phyloP scores from a whole-genome alignment of 2,888 invertebrate genomes.

The Caenorhabditis becei region DNA sequence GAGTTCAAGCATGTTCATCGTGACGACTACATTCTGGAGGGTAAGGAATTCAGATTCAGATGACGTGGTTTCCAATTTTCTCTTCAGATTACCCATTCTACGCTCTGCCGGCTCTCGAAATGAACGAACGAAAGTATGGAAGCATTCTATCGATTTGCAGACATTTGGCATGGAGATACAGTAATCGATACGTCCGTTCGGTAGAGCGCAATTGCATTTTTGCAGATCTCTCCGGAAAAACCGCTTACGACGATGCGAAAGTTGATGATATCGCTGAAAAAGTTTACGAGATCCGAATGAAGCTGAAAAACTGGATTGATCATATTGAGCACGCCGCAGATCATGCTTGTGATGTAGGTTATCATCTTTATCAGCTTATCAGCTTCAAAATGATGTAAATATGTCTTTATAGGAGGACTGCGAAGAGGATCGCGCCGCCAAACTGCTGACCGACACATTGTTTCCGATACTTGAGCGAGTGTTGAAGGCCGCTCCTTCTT shows the following conservation, averaged over 20 bases:
- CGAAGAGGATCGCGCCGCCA: constrained; percentile 25
- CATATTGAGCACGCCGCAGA: constrained; percentile 68
- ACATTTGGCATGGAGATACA: constrained; percentile 74
- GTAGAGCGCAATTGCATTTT: background rate
- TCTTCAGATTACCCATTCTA: constrained; percentile 70
- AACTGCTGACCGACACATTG: constrained; percentile 41
- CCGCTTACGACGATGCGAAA: constrained; percentile 68
- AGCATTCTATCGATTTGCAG: constrained; percentile 71
- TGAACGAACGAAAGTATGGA: constrained; percentile 68
- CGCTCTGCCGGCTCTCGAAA: constrained; percentile 70
- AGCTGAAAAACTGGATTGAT: constrained; percentile 69
- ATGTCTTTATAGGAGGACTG: constrained; percentile 63
- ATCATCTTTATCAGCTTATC: background rate
- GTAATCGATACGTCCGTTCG: constrained; percentile 30
- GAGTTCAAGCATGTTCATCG: constrained; percentile 66
- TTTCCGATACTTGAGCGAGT: constrained; percentile 55
- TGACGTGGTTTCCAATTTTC: no score
- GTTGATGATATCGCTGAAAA: constrained; percentile 72
- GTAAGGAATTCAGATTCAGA: no score
- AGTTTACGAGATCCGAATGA: constrained; percentile 64
- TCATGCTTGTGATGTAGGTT: constrained; percentile 67
- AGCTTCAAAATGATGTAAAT: background rate
- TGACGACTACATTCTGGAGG: constrained; percentile 68
- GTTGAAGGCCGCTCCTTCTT: constrained; percentile 39
- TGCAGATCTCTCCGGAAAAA: constrained; percentile 70